Evolutionary conservation across 1,140 invertebrate species (phyloP).

Genomic region (Venturia canescens): DNA sequence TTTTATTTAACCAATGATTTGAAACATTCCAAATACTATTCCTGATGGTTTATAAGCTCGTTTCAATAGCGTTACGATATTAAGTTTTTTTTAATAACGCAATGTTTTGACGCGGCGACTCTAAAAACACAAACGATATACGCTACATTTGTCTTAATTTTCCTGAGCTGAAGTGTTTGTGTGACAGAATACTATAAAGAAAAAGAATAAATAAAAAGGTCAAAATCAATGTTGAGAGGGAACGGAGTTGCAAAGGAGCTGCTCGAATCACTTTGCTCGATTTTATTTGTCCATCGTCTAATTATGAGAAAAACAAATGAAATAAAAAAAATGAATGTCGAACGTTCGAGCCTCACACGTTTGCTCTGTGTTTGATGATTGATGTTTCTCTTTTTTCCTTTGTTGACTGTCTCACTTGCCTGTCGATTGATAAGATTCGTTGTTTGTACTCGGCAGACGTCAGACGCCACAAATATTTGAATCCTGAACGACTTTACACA

Average conservation of each 20-base stretch:
- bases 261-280: neutral
- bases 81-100: neutral
- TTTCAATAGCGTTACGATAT: too few relatives aligned
- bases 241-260: neutral
- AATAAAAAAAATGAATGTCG: neutral
- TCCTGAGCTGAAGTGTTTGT: neutral
- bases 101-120: neutral
- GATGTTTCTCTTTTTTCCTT: neutral
- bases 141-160: neutral
- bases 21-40: too few relatives aligned
- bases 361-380: neutral
- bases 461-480: too few relatives aligned
- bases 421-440: slow-evolving; percentile 1
- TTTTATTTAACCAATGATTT: too few relatives aligned
- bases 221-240: too few relatives aligned
- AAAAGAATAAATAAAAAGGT: too few relatives aligned
- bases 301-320: neutral
- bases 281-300: neutral
- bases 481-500: neutral
- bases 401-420: neutral
- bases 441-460: neutral
- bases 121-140: neutral
- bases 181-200: neutral
- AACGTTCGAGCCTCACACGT: too few relatives aligned
- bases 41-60: too few relatives aligned